Percentiles rank a stretch among this genome's conserved stretches.
Evolutionary conservation across 2,797 vertebrate genomes (phyloP).

Genomic region (Yasuhikotakia modesta): DNA sequence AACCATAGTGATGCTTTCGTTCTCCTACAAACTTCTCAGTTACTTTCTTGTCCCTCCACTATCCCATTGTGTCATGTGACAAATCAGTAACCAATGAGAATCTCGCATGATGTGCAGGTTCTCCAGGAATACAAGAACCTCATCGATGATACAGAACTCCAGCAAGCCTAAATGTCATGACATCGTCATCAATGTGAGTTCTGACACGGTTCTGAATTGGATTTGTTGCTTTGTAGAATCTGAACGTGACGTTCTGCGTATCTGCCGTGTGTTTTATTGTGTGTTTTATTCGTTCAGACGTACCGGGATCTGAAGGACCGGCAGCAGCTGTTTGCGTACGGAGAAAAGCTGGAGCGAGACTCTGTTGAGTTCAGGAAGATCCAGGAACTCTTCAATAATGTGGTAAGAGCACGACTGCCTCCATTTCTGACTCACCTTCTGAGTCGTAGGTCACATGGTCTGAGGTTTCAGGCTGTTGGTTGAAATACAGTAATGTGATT

Average conservation of each 20-base stretch:
- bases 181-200: constrained; percentile 89
- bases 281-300: constrained; percentile 73
- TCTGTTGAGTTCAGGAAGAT: constrained; percentile 88
- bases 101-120: too few relatives aligned
- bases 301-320: constrained; percentile 92
- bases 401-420: constrained; percentile 67
- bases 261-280: constrained; percentile 5
- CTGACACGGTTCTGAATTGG: background rate
- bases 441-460: background rate
- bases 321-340: constrained; percentile 84
- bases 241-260: background rate
- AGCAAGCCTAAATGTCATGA: constrained; percentile 95
- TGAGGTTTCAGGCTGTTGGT: background rate
- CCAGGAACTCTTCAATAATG: constrained; percentile 81
- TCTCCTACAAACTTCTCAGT: too few relatives aligned
- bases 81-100: too few relatives aligned
- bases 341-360: constrained; percentile 83
- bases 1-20: too few relatives aligned
- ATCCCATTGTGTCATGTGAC: too few relatives aligned
- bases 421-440: background rate
- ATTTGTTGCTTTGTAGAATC: background rate
- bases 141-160: constrained; percentile 85
- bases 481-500: background rate
- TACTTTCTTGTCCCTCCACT: too few relatives aligned
- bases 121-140: constrained; percentile 87